Percentiles rank a stretch among this genome's conserved stretches.
phyloP scores from a whole-genome alignment of 2,797 vertebrate genomes.

The Anguilla marmorata region DNA sequence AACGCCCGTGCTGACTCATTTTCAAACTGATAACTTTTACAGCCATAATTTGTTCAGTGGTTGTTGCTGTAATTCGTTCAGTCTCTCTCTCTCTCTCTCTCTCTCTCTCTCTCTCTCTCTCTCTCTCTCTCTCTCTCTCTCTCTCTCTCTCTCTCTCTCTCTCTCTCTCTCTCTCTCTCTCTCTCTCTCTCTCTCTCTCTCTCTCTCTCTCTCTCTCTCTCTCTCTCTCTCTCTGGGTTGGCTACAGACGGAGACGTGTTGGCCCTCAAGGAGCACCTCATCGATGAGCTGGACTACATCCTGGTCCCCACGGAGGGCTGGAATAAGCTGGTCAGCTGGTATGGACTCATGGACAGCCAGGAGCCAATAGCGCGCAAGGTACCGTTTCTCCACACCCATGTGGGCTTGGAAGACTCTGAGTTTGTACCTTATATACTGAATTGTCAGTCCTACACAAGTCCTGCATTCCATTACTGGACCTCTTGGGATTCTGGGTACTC shows the following conservation, averaged over 20 bases:
- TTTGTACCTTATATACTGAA: neutral
- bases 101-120: too few species aligned
- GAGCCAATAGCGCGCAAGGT: slow-evolving; percentile 97
- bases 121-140: too few species aligned
- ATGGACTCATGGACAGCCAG: slow-evolving; percentile 86
- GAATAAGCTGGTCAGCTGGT: slow-evolving; percentile 99
- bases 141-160: too few species aligned
- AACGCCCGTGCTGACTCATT: neutral
- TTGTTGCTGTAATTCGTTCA: neutral
- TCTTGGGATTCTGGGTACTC: neutral
- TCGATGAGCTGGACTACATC: slow-evolving; percentile 98
- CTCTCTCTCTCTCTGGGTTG: slow-evolving; percentile 25
- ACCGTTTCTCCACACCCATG: slow-evolving; percentile 36
- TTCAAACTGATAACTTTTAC: neutral
- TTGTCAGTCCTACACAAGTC: neutral
- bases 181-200: too few species aligned
- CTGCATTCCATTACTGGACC: neutral
- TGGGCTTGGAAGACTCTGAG: neutral
- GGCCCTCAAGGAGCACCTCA: slow-evolving; percentile 97
- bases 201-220: neutral
- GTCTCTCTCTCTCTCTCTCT: too few species aligned
- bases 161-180: too few species aligned
- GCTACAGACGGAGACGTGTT: slow-evolving; percentile 87
- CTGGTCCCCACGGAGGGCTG: slow-evolving; percentile 96
- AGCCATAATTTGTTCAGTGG: neutral